Percentiles rank a stretch among this genome's conserved stretches.
These are phyloP conservation scores for Pycnomerus fuliginosus DNA, from an alignment of 2,888 invertebrate genomes.

Conservation along the genomic window DNA sequence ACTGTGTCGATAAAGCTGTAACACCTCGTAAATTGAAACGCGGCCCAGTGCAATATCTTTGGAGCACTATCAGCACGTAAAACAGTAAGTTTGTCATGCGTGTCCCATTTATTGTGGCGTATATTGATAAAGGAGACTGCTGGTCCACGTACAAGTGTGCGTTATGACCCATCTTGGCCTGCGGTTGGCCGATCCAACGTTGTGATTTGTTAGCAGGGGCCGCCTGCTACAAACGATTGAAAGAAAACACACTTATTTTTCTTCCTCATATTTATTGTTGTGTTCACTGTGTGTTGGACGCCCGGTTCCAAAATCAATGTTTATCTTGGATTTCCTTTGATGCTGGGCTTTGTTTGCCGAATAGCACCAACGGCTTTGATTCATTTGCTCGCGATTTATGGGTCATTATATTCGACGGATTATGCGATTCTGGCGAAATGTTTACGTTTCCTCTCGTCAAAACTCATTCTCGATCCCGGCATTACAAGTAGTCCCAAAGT, in stretches of 20 bases:
- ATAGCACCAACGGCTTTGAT: constrained; percentile 25
- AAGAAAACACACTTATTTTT: constrained; percentile 40
- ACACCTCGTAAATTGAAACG: constrained; percentile 18
- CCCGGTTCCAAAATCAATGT: constrained; percentile 40
- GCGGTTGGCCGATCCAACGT: constrained; percentile 30
- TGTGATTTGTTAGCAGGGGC: constrained; percentile 40
- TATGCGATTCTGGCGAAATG: constrained; percentile 39
- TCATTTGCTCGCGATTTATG: constrained; percentile 40
- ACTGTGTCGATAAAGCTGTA: constrained; percentile 6
- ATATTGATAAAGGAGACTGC: constrained; percentile 38
- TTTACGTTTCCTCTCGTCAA: constrained; percentile 31
- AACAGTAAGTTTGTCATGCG: constrained; percentile 42
- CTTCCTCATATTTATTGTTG: constrained; percentile 36
- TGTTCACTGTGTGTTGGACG: constrained; percentile 34
- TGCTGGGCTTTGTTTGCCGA: constrained; percentile 26
- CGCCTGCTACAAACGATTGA: constrained; percentile 41
- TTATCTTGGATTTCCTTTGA: constrained; percentile 37
- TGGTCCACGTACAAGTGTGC: constrained; percentile 32
- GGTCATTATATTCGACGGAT: constrained; percentile 37
- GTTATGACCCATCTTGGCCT: constrained; percentile 33
- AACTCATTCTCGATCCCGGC: too few species aligned
- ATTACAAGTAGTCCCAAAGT: too few species aligned
- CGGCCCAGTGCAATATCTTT: constrained; percentile 3
- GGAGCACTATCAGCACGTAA: constrained; percentile 33
- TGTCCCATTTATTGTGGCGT: constrained; percentile 38